Evolutionary conservation across 2,113 vertebrate species (phyloP), one percentile per base, ranked within the genome.

Genomic region (Burhinus bistriatus): DNA sequence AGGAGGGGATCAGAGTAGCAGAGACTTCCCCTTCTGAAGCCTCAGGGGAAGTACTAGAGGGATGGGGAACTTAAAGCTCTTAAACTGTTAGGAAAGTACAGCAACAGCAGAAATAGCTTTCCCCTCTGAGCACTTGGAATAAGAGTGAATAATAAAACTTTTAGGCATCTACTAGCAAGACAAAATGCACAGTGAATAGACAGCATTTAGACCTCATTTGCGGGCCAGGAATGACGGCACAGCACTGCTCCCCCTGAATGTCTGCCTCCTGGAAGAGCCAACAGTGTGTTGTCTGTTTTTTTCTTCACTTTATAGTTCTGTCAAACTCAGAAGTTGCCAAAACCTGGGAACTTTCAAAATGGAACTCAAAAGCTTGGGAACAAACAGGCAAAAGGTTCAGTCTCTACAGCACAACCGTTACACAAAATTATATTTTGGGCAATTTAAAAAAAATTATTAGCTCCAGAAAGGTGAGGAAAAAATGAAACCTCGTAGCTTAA

Each of bases 191-290:
- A 79, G n/a, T 30, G 21, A 75, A 76, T 5, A 89, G 55, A 34
- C 61, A 87, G 65, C 44, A 25, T 51, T 89, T 59, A 68, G 38
- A 68, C 9, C 32, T 68, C 77, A 84, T 49, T 49, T 1, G 5
- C 0, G 2, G 52, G 30, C 40, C 58, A 90, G 34, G 44, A 79
- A 34, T 49, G 68, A 66, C 0, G 0, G 70, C 32, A 59, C 40
- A 82, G 73, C 29, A 25, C 21, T 44, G 9, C 25, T 47, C 15
- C 38, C 36, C 29, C 51, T 15, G 7, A 32, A 68, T 0, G 12
- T 11, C 55, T 49, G 22, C 16, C 40, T 51, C 57, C 18, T 15
- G n/a, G n/a, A 9, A 83, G 52, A 88, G 21, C 17, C 0, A 0
- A 59, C 1, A 2, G n/a, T 7, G 15, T 61, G 9, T 36, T 55